phyloP scores from a whole-genome alignment of 2,113 vertebrate species.

The Albula goreensis region DNA sequence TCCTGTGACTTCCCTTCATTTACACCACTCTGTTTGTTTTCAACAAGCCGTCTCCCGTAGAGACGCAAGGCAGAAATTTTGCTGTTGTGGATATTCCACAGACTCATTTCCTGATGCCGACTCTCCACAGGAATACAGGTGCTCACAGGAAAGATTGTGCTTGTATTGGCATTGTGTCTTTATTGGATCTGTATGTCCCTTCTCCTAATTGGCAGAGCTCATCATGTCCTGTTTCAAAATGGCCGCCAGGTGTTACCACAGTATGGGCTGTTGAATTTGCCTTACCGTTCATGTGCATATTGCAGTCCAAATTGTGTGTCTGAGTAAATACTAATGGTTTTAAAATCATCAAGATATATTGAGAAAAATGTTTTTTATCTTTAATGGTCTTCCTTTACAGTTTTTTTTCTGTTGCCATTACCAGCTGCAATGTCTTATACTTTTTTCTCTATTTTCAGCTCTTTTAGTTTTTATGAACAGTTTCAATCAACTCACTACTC shows the following conservation, averaged over 20 bases:
- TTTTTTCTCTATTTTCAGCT: not conserved
- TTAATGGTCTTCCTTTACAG: not conserved
- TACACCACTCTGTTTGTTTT: slow-evolving; percentile 26
- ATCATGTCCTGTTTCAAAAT: slow-evolving; percentile 16
- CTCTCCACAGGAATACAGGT: not conserved
- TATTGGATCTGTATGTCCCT: not conserved
- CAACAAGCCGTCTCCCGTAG: slow-evolving; percentile 1
- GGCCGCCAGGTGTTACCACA: slow-evolving; percentile 17
- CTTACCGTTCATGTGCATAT: not conserved
- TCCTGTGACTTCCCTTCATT: slow-evolving; percentile 19
- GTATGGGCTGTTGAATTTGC: not conserved
- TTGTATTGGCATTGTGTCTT: not conserved
- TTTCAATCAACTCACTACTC: not conserved
- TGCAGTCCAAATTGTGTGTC: not conserved
- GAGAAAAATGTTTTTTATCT: not conserved
- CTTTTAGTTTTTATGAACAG: not conserved
- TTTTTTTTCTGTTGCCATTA: not conserved
- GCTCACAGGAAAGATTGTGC: not conserved
- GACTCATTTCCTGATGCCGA: not conserved
- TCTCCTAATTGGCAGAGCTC: not conserved
- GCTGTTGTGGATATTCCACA: slow-evolving; percentile 18
- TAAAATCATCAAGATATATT: not conserved
- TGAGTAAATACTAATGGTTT: not conserved
- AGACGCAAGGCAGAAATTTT: not conserved
- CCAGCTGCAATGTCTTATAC: not conserved